Evolutionary conservation across 1,140 invertebrate species (phyloP).

Genomic region (Artemia franciscana): DNA sequence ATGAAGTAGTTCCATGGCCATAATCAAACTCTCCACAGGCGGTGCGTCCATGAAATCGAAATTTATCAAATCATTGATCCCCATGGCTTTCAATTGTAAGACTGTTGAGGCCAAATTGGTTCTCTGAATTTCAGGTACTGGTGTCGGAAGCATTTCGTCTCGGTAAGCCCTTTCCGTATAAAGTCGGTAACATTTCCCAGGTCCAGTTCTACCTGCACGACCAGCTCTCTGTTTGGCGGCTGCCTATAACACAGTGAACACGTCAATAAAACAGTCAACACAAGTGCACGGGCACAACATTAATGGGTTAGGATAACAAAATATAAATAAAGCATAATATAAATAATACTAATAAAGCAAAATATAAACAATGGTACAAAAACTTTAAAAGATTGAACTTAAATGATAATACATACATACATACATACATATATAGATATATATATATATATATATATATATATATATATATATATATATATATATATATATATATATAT

Average conservation of each 20-base stretch:
- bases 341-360: background rate
- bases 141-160: conserved; percentile 95
- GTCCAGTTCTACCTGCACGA: conserved; percentile 82
- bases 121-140: conserved; percentile 96
- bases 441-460: no score
- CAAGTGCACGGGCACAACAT: no score
- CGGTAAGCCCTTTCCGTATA: conserved; percentile 95
- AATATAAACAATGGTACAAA: background rate
- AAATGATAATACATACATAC: no score
- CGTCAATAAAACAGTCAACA: background rate
- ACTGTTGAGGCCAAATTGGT: conserved; percentile 91
- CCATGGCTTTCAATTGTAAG: conserved; percentile 94
- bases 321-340: background rate
- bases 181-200: conserved; percentile 90
- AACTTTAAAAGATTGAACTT: no score
- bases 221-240: conserved; percentile 94
- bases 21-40: conserved; percentile 84
- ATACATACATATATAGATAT: no score
- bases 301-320: no score
- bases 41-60: conserved; percentile 99
- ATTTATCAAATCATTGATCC: conserved; percentile 96
- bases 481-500: no score
- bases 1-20: conserved; percentile 90
- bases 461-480: no score
- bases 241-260: conserved; percentile 27